These are phyloP conservation scores for Drosophila lacicola DNA, from an alignment of 2,888 invertebrate species.

Conservation along the genomic window DNA sequence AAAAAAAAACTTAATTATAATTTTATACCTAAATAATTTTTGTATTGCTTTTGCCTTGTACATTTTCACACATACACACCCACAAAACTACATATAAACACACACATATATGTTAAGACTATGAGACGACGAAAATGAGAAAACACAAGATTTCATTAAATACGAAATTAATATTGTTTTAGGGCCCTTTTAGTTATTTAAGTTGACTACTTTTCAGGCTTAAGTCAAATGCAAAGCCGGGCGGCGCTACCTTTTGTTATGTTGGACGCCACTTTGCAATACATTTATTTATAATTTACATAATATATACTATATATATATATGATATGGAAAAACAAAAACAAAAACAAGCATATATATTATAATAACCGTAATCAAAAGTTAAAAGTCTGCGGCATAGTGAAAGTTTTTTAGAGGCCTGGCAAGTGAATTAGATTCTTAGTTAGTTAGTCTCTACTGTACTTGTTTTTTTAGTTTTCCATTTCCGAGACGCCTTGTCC, in stretches of 20 bases:
- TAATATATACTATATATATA: constrained; percentile 36
- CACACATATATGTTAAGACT: constrained; percentile 34
- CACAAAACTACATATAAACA: constrained; percentile 32
- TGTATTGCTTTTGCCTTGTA: constrained; percentile 74
- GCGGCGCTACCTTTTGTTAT: constrained; percentile 64
- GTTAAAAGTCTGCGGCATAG: constrained; percentile 44
- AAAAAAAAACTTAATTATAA: constrained; percentile 61
- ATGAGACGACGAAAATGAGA: constrained; percentile 34
- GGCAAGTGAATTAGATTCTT: constrained; percentile 58
- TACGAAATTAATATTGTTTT: constrained; percentile 42
- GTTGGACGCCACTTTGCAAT: constrained; percentile 71
- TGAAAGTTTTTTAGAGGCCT: constrained; percentile 30
- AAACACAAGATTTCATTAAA: constrained; percentile 32
- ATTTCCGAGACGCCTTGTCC: constrained; percentile 24
- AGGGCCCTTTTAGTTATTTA: constrained; percentile 47
- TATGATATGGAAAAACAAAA: constrained; percentile 29
- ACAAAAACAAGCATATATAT: constrained; percentile 40
- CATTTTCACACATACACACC: constrained; percentile 67
- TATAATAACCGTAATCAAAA: constrained; percentile 69
- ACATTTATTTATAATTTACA: constrained; percentile 69
- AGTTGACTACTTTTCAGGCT: constrained; percentile 71
- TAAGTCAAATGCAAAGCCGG: constrained; percentile 74
- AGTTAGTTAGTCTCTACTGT: constrained; percentile 46
- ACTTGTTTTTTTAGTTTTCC: not conserved
- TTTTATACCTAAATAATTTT: constrained; percentile 63